Percentiles rank a stretch among this genome's conserved stretches.
phyloP scores from a whole-genome alignment of 2,888 invertebrate genomes.

The Morpho achilles region DNA sequence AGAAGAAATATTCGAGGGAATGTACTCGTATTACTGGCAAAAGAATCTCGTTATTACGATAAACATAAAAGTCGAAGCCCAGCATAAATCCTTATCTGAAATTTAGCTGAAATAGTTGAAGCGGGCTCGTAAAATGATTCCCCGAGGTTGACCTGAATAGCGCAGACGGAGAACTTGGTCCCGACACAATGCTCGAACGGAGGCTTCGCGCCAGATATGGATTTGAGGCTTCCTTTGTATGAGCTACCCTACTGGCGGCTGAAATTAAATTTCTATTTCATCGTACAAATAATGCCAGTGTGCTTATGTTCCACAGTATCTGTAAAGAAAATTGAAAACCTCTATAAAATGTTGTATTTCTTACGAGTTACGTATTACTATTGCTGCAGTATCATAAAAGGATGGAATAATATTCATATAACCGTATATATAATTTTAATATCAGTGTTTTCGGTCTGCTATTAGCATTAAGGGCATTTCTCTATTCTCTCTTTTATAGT shows the following conservation, averaged over 20 bases:
- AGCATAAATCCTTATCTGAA: constrained; percentile 18
- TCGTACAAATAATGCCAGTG: constrained; percentile 1
- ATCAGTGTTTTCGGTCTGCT: too few relatives aligned
- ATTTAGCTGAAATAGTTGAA: constrained; percentile 19
- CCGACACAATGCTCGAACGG: constrained; percentile 21
- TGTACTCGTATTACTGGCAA: background rate
- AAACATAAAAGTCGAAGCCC: constrained; percentile 15
- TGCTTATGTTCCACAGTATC: too few relatives aligned
- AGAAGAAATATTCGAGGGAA: too few relatives aligned
- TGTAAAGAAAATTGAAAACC: too few relatives aligned
- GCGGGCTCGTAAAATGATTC: constrained; percentile 23
- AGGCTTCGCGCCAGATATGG: constrained; percentile 22
- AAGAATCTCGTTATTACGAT: constrained; percentile 5
- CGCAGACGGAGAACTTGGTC: constrained; percentile 21
- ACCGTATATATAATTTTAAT: too few relatives aligned
- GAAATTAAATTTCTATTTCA: constrained; percentile 21
- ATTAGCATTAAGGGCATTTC: too few relatives aligned
- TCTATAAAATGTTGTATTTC: too few relatives aligned
- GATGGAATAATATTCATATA: too few relatives aligned
- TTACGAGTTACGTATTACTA: too few relatives aligned
- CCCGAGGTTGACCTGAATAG: constrained; percentile 24
- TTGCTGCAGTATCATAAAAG: too few relatives aligned
- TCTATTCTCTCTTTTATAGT: too few relatives aligned
- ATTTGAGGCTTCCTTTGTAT: constrained; percentile 25
- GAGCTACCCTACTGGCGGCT: constrained; percentile 19